Evolutionary conservation across 2,797 vertebrate genomes (phyloP), one percentile per base, ranked within the genome.

Genomic region (Pseudopleuronectes americanus): DNA sequence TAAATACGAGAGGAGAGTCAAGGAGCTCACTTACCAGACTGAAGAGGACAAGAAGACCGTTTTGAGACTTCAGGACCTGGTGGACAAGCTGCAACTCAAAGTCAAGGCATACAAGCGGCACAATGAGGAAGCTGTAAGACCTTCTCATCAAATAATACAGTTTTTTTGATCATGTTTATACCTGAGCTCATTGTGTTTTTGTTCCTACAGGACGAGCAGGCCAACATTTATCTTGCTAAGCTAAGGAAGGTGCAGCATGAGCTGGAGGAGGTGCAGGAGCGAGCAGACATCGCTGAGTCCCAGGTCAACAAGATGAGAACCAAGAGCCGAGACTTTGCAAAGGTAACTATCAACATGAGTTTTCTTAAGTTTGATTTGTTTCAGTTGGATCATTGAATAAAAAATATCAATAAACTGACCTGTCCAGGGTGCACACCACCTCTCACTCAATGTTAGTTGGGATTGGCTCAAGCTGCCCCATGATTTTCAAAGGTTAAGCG

Each of bases 31-130:
- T 0, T 89, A 83, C 62, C 79, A 89, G 79, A 87, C 85, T 17
- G 96, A 96, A 52, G 96, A 97, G 88, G 96, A 96, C 76, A 87
- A 93, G 74, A 96, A 96, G 92, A 96, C 95, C 38, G 71, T 95
- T 2, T 63, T 94, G 28, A 93, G 96, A 51, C 94, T 96, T 65
- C 96, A 96, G 62, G 95, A 95, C 64, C 86, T 96, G 47, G 95
- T 96, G 23, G 95, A 95, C 81, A 96, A 96, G 68, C 89, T 96
- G 71, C 95, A 96, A 24, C 62, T 95, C 48, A 96, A 96, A 87
- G 95, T 96, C 85, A 96, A 96, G 63, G 81, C 92, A 10, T 96
- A 95, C 76, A 96, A 96, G 87, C 92, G 94, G 51, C 95, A 96
- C 90, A 90, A 93, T 23, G 95, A 96, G 73, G 96, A 96, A 79